These are phyloP conservation scores for Caenorhabditis elegans DNA, from an alignment of 1,140 invertebrate species.

Conservation along the genomic window DNA sequence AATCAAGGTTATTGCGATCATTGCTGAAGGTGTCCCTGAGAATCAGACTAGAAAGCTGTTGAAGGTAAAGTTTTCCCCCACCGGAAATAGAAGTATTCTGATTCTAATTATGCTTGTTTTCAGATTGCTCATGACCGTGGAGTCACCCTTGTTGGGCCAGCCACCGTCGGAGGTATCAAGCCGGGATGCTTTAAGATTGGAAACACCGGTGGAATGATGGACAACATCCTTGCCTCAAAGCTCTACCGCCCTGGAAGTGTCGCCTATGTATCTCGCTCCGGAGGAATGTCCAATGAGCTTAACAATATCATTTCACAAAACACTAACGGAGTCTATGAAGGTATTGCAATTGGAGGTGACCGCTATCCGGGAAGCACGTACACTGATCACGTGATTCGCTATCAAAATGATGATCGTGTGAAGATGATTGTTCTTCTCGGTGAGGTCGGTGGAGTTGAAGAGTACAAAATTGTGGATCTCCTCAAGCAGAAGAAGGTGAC, in stretches of 20 bases:
- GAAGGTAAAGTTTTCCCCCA: conserved; percentile 69
- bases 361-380: conserved; percentile 96
- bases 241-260: conserved; percentile 91
- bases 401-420: conserved; percentile 75
- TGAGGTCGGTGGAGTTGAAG: conserved; percentile 98
- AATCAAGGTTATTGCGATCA: conserved; percentile 94
- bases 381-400: conserved; percentile 92
- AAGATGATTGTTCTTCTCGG: conserved; percentile 94
- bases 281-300: conserved; percentile 98
- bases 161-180: conserved; percentile 91
- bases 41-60: conserved; percentile 94
- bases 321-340: conserved; percentile 94
- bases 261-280: conserved; percentile 95
- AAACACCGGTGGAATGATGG: conserved; percentile 99
- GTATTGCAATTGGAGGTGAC: conserved; percentile 98
- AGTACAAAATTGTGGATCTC: conserved; percentile 92
- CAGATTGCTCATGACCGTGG: conserved; percentile 77
- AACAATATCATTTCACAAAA: conserved; percentile 97
- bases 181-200: conserved; percentile 99
- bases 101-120: too few species aligned
- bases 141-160: conserved; percentile 89
- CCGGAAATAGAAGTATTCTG: too few species aligned
- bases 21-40: conserved; percentile 97
- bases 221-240: conserved; percentile 96
- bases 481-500: conserved; percentile 80